Evolutionary conservation across 2,113 vertebrate species (phyloP).

Genomic region (human (Homo sapiens)): DNA sequence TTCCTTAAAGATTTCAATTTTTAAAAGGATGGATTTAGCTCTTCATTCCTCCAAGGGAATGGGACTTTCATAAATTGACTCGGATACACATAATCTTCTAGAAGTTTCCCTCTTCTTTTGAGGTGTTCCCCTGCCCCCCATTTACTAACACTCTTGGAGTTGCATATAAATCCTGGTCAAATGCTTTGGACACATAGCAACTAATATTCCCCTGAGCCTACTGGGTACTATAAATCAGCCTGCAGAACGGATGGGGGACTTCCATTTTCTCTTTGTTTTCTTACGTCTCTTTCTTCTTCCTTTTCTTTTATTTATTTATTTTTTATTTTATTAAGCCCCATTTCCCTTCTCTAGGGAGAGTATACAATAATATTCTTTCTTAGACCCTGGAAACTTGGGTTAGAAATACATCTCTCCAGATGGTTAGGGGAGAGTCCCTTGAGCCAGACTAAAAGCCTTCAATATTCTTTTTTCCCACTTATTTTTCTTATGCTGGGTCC

Average conservation of each 20-base stretch:
- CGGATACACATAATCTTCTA: slow-evolving; percentile 18
- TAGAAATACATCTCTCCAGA: slow-evolving; percentile 52
- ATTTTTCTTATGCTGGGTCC: slow-evolving; percentile 13
- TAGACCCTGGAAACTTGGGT: slow-evolving; percentile 14
- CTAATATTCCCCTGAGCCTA: slow-evolving; percentile 33
- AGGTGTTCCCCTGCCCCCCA: not conserved
- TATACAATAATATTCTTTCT: slow-evolving; percentile 60
- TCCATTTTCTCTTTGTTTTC: slow-evolving; percentile 22
- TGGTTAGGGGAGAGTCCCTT: slow-evolving; percentile 1
- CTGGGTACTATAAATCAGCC: slow-evolving; percentile 57
- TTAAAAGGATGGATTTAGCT: slow-evolving; percentile 47
- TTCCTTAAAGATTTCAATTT: not conserved
- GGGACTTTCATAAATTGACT: not conserved
- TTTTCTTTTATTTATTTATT: not conserved
- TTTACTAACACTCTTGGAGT: not conserved
- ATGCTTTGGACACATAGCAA: slow-evolving; percentile 48
- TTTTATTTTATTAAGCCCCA: slow-evolving; percentile 27
- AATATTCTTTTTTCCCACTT: not conserved
- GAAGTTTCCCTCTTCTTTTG: slow-evolving; percentile 19
- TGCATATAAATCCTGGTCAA: slow-evolving; percentile 51
- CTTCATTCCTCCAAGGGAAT: not conserved
- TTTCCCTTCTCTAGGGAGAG: slow-evolving; percentile 55
- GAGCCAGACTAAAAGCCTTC: slow-evolving; percentile 29
- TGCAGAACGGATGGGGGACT: not conserved
- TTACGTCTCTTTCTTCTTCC: not conserved